phyloP scores from a whole-genome alignment of 2,113 vertebrate species.

The Hemibates koningsi region DNA sequence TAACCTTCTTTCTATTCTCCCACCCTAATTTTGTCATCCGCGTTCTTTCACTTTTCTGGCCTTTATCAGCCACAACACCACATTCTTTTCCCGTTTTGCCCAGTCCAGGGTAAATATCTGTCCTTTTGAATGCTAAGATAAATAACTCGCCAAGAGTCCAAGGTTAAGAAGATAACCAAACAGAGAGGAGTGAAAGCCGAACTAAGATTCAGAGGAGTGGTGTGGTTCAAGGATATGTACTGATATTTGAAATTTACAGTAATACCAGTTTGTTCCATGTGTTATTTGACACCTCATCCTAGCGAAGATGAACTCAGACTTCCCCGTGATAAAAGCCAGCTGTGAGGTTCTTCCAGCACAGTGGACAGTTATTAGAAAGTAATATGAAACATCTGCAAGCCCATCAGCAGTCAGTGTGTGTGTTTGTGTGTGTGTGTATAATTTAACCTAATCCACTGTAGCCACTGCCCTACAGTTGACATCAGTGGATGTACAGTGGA shows the following conservation, averaged over 20 bases:
- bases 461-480: not conserved
- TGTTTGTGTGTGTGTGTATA: not conserved
- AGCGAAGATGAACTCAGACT: not conserved
- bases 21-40: not conserved
- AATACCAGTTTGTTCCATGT: not conserved
- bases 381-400: slow-evolving; percentile 34
- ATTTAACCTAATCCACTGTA: not conserved
- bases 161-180: slow-evolving; percentile 23
- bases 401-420: not conserved
- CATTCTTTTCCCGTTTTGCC: rapidly evolving
- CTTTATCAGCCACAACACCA: not conserved
- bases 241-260: not conserved
- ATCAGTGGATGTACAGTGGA: not conserved
- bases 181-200: not conserved
- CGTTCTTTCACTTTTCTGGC: not conserved
- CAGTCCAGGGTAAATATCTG: not conserved
- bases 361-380: not conserved
- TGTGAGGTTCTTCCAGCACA: not conserved
- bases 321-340: not conserved
- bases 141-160: not conserved
- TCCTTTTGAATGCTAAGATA: not conserved
- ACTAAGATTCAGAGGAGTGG: not conserved
- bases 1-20: not conserved
- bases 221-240: not conserved
- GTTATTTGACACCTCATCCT: not conserved